Percentiles rank a stretch among this genome's conserved stretches.
Evolutionary conservation across 2,113 vertebrate species (phyloP).

Genomic region (Toxotes chatareus): DNA sequence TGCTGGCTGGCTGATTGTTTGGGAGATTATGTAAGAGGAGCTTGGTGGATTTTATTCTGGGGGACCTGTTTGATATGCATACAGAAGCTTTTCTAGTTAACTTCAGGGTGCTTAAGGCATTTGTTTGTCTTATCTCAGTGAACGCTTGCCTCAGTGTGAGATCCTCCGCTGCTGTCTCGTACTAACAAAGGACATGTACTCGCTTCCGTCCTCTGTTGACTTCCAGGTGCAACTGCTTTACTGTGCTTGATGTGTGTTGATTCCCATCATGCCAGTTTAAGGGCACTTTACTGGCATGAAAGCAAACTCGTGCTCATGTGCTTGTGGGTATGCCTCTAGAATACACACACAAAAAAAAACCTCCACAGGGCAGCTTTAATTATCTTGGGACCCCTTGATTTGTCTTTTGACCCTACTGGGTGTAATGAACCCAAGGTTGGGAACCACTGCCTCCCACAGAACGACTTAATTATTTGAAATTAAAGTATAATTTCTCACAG

Average conservation of each 20-base stretch:
- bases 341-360: neutral
- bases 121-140: slow-evolving; percentile 56
- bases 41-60: slow-evolving; percentile 57
- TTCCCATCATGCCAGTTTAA: neutral
- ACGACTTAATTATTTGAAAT: slow-evolving; percentile 3
- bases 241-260: neutral
- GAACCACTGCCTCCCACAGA: neutral
- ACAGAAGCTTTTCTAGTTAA: slow-evolving; percentile 54
- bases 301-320: too few relatives aligned
- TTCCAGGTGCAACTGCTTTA: slow-evolving; percentile 6
- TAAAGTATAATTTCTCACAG: neutral
- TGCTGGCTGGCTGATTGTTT: slow-evolving; percentile 61
- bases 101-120: slow-evolving; percentile 53
- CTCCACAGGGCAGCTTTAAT: neutral
- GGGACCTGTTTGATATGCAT: slow-evolving; percentile 65
- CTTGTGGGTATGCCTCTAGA: too few relatives aligned
- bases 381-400: neutral
- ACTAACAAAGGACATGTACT: slow-evolving; percentile 22
- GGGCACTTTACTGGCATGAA: too few relatives aligned
- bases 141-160: slow-evolving; percentile 33
- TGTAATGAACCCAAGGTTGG: neutral
- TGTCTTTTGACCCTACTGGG: neutral
- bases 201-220: slow-evolving; percentile 43
- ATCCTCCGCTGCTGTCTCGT: slow-evolving; percentile 21
- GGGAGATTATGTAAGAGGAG: slow-evolving; percentile 70